A percentile compares a stretch with the other conserved stretches of the same genome.
These are phyloP conservation scores for Physocephala rufipes DNA, from an alignment of 2,888 invertebrate genomes.

Conservation along the genomic window DNA sequence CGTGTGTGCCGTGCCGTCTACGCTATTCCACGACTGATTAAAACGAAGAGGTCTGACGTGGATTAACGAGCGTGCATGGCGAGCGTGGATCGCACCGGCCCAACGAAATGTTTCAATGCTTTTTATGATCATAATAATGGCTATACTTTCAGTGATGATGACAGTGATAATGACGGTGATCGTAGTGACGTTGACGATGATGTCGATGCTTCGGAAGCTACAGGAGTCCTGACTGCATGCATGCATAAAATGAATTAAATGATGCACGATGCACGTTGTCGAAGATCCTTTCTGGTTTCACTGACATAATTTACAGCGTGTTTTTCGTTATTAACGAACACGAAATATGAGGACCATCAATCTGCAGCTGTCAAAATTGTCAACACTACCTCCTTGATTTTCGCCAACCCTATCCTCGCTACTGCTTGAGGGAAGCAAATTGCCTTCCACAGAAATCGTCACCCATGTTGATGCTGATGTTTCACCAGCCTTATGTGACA, in stretches of 20 bases:
- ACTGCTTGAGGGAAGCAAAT: conserved; percentile 3
- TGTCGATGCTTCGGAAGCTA: no score
- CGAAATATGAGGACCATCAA: conserved; percentile 40
- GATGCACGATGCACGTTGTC: not conserved
- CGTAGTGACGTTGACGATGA: no score
- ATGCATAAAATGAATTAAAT: no score
- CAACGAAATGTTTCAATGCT: conserved; percentile 13
- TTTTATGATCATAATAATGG: not conserved
- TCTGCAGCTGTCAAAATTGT: conserved; percentile 45
- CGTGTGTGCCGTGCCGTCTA: conserved; percentile 8
- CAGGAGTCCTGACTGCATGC: no score
- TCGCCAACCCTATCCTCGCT: not conserved
- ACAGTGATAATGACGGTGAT: no score
- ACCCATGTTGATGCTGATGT: conserved; percentile 34
- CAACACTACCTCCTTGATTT: conserved; percentile 36
- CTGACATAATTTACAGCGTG: conserved; percentile 21
- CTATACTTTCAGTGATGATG: not conserved
- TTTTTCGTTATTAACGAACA: conserved; percentile 29
- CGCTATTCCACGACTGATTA: conserved; percentile 16
- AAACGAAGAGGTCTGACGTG: conserved; percentile 5
- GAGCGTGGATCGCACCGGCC: conserved; percentile 19
- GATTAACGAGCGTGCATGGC: conserved; percentile 25
- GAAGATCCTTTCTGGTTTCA: not conserved
- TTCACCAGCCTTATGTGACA: conserved; percentile 13
- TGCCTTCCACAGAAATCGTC: conserved; percentile 44